Evolutionary conservation across 2,113 vertebrate genomes (phyloP).

Genomic region (Kryptolebias marmoratus): DNA sequence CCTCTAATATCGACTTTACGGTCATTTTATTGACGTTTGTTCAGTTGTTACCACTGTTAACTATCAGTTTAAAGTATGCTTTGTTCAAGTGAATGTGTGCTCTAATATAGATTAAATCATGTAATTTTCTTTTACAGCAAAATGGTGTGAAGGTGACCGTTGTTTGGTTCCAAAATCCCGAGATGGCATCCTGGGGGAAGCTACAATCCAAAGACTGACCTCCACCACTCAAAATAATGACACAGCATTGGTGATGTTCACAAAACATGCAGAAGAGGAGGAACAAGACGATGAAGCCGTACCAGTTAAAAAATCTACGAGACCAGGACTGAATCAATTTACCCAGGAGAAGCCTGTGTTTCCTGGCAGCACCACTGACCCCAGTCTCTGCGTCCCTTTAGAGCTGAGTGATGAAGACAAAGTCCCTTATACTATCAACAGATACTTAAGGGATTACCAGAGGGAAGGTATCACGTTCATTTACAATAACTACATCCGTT

Average conservation of each 20-base stretch:
- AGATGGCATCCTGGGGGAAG: slow-evolving; percentile 78
- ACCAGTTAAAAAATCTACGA: slow-evolving; percentile 71
- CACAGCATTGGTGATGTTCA: slow-evolving; percentile 79
- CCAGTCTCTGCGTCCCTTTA: slow-evolving; percentile 75
- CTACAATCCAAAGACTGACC: slow-evolving; percentile 77
- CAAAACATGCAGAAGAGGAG: slow-evolving; percentile 56
- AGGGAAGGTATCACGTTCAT: slow-evolving; percentile 91
- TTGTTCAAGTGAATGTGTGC: too few species aligned
- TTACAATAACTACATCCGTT: slow-evolving; percentile 82
- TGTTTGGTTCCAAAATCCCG: slow-evolving; percentile 81
- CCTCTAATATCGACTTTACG: background rate
- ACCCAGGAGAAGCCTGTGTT: slow-evolving; percentile 89
- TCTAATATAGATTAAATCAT: background rate
- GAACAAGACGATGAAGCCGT: slow-evolving; percentile 54
- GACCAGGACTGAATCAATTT: slow-evolving; percentile 30
- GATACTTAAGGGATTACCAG: slow-evolving; percentile 95
- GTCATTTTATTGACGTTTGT: background rate
- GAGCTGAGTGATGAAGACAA: slow-evolving; percentile 79
- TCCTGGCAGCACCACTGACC: slow-evolving; percentile 74
- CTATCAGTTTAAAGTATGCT: too few species aligned
- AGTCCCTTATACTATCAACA: slow-evolving; percentile 94
- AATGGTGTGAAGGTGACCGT: slow-evolving; percentile 62
- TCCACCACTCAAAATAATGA: slow-evolving; percentile 70
- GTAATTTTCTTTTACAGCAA: slow-evolving; percentile 45
- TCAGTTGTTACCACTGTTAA: background rate